Base-by-base conservation (phyloP, 2,113 vertebrate genomes). In the Hippocampus guttulatus region DNA sequence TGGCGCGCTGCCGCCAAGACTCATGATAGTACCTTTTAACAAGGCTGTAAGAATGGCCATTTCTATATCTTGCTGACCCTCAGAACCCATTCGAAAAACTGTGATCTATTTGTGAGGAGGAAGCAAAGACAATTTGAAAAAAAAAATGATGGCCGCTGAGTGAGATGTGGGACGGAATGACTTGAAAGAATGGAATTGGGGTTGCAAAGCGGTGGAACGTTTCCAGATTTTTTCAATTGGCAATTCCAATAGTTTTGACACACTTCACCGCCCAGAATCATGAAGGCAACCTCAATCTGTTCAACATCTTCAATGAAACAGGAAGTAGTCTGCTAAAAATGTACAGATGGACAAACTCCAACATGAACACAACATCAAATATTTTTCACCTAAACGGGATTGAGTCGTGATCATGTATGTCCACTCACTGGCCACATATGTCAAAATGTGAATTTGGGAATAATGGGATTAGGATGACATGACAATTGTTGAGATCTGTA, bases 31-130 rank as follows among this genome's bases (percentile, higher is more conserved):
- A 99, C 97, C 97, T 96, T 99, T 99, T 65, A 99, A 88, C 69
- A 99, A 87, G n/a, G 97, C 97, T 0, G 96, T 99, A 23, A 99
- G 87, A 83, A 99, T 98, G 23, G 97, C 94, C 96, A 98, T 98
- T 88, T 99, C 97, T 27, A 99, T 95, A 72, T 99, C 97, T 27
- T 97, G 95, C 52, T 98, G 96, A 25, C 95, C 95, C 70, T 98
- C 96, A 0, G 95, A 94, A 1, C 96, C 96, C 95, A 99, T 96
- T 75, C 97, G 93, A 83, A 99, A 99, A 67, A 99, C 96, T 0
- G 97, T 99, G 76, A 99, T 95, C 97, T 99, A 57, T 69, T 78
- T 69, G 12, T 75, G 1, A 83, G 10, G 75, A 65, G 40, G 75
- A 73, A 75, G 14, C 64, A 51, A 71, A 58, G 33, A 67, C 0